These are phyloP conservation scores for Uropetala carovei DNA, from an alignment of 2,888 invertebrate species.

Conservation along the genomic window DNA sequence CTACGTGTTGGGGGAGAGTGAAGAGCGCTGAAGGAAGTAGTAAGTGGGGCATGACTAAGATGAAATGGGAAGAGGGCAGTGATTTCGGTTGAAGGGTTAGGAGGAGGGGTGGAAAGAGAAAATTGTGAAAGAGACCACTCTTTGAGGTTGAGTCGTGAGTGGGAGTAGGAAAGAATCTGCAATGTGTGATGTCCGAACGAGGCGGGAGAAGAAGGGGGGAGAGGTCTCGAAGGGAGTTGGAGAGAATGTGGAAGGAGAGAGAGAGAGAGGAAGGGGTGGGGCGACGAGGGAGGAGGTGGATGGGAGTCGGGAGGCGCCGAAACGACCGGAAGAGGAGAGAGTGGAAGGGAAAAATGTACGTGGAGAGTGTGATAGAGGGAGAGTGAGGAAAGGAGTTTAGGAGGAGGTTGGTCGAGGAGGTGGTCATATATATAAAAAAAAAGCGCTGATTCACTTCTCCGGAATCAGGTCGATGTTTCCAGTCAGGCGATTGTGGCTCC, in stretches of 20 bases:
- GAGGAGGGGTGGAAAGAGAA: slow-evolving; percentile 10
- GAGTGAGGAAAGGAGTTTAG: background rate
- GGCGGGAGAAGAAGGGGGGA: background rate
- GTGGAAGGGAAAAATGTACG: background rate
- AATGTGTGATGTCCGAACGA: slow-evolving; percentile 31
- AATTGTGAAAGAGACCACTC: slow-evolving; percentile 31
- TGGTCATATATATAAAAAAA: slow-evolving; percentile 41
- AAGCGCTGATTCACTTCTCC: slow-evolving; percentile 39
- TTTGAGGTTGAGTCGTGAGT: slow-evolving; percentile 31
- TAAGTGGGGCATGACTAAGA: slow-evolving; percentile 35
- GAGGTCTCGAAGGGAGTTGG: background rate
- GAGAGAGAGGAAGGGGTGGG: background rate
- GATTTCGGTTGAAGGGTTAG: slow-evolving; percentile 17
- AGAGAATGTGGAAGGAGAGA: background rate
- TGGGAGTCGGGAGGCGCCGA: background rate
- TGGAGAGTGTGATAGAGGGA: background rate
- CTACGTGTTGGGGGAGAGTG: background rate
- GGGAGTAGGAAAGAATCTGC: slow-evolving; percentile 26
- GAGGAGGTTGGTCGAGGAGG: background rate
- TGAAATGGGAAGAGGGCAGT: slow-evolving; percentile 7
- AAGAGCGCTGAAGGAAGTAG: background rate
- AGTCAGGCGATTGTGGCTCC: slow-evolving; percentile 32
- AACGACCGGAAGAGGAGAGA: background rate
- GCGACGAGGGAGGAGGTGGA: slow-evolving; percentile 1
- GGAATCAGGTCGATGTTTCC: slow-evolving; percentile 55